Conservation (phyloP, 2,113 vertebrate genomes). For the Apistogramma diplotaenia region DNA sequence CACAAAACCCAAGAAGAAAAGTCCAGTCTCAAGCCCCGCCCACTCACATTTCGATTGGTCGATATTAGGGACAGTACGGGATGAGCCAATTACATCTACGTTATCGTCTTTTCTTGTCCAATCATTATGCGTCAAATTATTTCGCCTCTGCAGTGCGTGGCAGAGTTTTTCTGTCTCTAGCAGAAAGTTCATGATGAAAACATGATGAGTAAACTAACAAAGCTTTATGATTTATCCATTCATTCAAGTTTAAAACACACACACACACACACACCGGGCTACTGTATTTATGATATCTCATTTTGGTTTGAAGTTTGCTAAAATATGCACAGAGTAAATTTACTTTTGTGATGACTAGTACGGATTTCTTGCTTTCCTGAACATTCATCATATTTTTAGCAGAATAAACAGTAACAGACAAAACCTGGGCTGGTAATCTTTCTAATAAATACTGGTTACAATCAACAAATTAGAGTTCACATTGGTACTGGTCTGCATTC, state of each 20-base stretch:
- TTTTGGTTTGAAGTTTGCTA: neutral
- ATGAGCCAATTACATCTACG: constrained; percentile 36
- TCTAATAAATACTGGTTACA: neutral
- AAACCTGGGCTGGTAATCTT: too few relatives aligned
- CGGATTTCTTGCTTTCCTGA: neutral
- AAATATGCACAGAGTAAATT: neutral
- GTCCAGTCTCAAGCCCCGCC: constrained; percentile 25
- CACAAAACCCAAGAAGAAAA: neutral
- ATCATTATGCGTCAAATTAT: neutral
- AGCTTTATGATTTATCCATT: neutral
- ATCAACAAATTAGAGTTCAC: neutral
- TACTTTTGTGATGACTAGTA: neutral
- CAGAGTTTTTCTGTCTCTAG: neutral
- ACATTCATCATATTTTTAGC: neutral
- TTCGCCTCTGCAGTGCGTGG: neutral
- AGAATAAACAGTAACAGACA: neutral
- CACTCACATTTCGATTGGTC: constrained; percentile 36
- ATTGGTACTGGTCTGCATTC: neutral
- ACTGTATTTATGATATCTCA: neutral
- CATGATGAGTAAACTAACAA: neutral
- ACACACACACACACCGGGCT: neutral
- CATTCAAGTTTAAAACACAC: accelerated
- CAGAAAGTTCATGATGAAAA: neutral
- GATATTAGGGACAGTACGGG: constrained; percentile 37
- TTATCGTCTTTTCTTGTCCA: neutral